A percentile compares a stretch with the other conserved stretches of the same genome.
These are phyloP conservation scores for Chromobotia macracanthus DNA, from an alignment of 2,797 vertebrate species.

Conservation along the genomic window DNA sequence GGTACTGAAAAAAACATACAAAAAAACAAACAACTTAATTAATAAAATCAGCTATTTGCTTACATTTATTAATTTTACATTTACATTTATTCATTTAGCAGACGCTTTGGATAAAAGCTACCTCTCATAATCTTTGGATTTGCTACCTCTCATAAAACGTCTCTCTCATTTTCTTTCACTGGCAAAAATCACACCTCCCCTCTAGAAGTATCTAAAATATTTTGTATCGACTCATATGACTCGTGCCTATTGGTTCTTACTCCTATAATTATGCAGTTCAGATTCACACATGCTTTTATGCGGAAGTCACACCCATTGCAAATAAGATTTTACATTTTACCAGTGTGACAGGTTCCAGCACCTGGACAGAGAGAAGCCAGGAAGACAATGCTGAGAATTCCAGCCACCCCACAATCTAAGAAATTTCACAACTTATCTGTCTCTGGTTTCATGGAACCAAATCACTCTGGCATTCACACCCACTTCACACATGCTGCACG, in stretches of 20 bases:
- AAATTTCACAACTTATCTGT: not conserved
- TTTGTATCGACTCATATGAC: slow-evolving; percentile 8
- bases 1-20: too few relatives aligned
- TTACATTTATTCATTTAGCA: too few relatives aligned
- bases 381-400: not conserved
- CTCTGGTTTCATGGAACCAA: not conserved
- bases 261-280: not conserved
- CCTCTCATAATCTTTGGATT: too few relatives aligned
- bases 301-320: not conserved
- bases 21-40: too few relatives aligned
- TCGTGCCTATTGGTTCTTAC: slow-evolving; percentile 9
- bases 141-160: too few relatives aligned
- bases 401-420: not conserved
- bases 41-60: too few relatives aligned
- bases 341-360: not conserved
- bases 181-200: not conserved
- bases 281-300: slow-evolving; percentile 9
- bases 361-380: not conserved
- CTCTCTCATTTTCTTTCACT: not conserved
- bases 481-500: not conserved
- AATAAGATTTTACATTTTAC: not conserved
- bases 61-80: too few relatives aligned
- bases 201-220: not conserved
- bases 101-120: too few relatives aligned
- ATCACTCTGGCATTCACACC: not conserved